Base-by-base conservation (phyloP, 2,888 invertebrate genomes). In the Beris morrisii region DNA sequence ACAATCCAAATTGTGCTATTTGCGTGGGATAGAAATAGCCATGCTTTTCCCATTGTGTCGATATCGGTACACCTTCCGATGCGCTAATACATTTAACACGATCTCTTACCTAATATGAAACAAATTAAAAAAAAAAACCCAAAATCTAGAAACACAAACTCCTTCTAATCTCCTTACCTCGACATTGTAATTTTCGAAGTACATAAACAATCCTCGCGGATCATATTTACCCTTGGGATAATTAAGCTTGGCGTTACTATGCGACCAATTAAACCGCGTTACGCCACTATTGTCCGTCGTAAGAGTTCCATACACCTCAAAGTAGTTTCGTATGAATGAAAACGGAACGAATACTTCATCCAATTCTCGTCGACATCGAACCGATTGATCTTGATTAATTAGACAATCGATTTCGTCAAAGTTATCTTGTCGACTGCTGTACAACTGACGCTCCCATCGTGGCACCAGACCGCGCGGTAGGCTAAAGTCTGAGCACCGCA, bases 1-100 rank as follows among this genome's bases (percentile, higher is more conserved):
- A 94, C 66, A 99, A 82, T 0, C 95, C 99, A 79, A 95, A 99
- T 80, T 99, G 99, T 5, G 98, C 97, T 71, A 99, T 97, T 83
- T 99, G 98, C 1, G 97, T 98, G 0, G 98, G 97, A 82, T 99
- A 99, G 80, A 90, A 95, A 80, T 98, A 97, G 0, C 98, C 98
- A 70, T 88, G 88, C 44, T 91, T 90, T 74, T 95, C 93, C 99
- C 99, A 99, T 77, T 97, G 97, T 0, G 92, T 94, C n/a, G 95
- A 95, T 64, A 97, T 89, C 0, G 97, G 97, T 13, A 97, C 95
- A 74, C 97, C 97, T 76, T 95, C 93, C 12, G 87, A 87, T 0
- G 92, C 97, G 80, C 93, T 95, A 73, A 99, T 91, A 79, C 97
- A 97, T 80, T 97, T 95, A 1, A 99, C 98, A 66, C 97, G 84